A percentile compares a stretch with the other conserved stretches of the same genome.
These are phyloP conservation scores for Peromyscus nudipes DNA, from an alignment of 2,797 vertebrate genomes.

Conservation along the genomic window DNA sequence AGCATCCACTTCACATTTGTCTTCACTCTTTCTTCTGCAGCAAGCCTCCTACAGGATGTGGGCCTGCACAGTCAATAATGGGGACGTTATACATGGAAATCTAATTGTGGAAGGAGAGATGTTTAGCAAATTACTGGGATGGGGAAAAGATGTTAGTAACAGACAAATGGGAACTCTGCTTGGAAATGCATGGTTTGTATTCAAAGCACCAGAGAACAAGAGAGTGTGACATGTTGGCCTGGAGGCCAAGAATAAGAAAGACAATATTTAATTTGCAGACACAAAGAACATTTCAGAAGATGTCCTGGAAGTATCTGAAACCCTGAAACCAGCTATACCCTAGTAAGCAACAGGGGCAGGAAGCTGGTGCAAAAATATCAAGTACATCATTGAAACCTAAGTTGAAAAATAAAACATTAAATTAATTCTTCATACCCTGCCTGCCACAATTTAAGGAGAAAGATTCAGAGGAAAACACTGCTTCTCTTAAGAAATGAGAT, in stretches of 20 bases:
- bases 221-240: not conserved
- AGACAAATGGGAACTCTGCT: not conserved
- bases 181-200: not conserved
- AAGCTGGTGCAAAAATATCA: slow-evolving; percentile 31
- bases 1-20: not conserved
- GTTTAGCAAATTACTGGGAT: not conserved
- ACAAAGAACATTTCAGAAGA: slow-evolving; percentile 9
- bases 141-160: not conserved
- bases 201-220: not conserved
- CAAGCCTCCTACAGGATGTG: not conserved
- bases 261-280: slow-evolving; percentile 27
- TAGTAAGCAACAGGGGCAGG: not conserved
- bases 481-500: slow-evolving; percentile 41
- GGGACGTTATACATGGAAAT: not conserved
- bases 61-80: not conserved
- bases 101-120: not conserved
- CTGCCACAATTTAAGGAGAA: not conserved
- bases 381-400: slow-evolving; percentile 20
- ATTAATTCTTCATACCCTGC: not conserved
- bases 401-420: not conserved
- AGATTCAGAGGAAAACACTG: slow-evolving; percentile 26
- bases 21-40: not conserved
- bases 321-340: not conserved
- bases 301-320: not conserved
- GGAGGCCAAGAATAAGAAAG: not conserved